Evolutionary conservation across 2,888 invertebrate genomes (phyloP).

Genomic region (Metallyticus violacea): DNA sequence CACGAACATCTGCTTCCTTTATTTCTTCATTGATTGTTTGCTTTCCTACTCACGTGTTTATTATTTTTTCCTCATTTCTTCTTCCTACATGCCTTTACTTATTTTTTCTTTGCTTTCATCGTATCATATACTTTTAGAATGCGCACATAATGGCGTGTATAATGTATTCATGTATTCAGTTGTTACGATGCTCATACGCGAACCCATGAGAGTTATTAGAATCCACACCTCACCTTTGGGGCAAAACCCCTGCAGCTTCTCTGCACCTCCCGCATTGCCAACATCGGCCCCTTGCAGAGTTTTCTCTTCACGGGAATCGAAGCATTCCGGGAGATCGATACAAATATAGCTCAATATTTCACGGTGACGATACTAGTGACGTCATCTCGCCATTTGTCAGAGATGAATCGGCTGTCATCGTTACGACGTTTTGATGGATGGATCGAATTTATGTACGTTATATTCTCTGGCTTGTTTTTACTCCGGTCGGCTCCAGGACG

Average conservation of each 20-base stretch:
- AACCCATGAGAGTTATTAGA: neutral
- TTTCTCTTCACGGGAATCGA: neutral
- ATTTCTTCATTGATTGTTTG: too few species aligned
- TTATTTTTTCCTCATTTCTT: neutral
- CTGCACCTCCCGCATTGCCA: neutral
- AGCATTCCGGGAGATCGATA: neutral
- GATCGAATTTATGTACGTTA: neutral
- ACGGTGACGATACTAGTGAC: neutral
- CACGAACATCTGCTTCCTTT: too few species aligned
- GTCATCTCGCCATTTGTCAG: neutral
- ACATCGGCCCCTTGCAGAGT: neutral
- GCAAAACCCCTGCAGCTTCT: neutral
- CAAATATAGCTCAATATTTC: neutral
- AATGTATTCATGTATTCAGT: neutral
- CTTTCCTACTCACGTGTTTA: too few species aligned
- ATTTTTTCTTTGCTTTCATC: neutral
- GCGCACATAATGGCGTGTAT: neutral
- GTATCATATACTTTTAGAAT: too few species aligned
- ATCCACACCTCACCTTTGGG: neutral
- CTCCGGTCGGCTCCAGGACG: too few species aligned
- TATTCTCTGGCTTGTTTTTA: neutral
- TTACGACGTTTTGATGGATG: constrained; percentile 21
- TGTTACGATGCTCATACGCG: neutral
- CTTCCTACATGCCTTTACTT: too few species aligned
- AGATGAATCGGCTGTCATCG: constrained; percentile 21